These are phyloP conservation scores for Pseudochaenichthys georgianus DNA, from an alignment of 2,797 vertebrate species.

Conservation along the genomic window DNA sequence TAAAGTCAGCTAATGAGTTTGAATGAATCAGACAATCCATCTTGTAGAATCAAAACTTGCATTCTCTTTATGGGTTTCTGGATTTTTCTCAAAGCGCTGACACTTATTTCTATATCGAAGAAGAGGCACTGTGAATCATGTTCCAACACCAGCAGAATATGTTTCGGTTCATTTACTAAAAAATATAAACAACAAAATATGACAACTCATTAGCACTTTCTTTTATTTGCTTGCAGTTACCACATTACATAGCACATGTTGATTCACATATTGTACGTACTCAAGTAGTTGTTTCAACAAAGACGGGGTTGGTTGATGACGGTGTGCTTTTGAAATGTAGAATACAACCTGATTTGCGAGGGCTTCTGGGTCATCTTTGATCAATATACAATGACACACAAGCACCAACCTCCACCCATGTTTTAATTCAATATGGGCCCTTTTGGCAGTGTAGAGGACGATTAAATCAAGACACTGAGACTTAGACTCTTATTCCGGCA, in stretches of 20 bases:
- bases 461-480: conserved; percentile 8
- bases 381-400: conserved; percentile 24
- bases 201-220: conserved; percentile 35
- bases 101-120: neutral
- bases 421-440: conserved; percentile 32
- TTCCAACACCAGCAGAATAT: neutral
- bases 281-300: conserved; percentile 40
- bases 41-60: neutral
- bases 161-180: neutral
- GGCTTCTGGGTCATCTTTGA: conserved; percentile 14
- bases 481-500: neutral
- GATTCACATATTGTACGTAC: conserved; percentile 63
- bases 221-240: conserved; percentile 78
- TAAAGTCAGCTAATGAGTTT: neutral
- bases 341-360: conserved; percentile 40
- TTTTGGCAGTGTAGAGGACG: conserved; percentile 29
- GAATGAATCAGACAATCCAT: neutral
- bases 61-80: neutral
- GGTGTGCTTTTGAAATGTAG: conserved; percentile 68
- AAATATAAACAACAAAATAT: neutral
- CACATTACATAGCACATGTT: conserved; percentile 64
- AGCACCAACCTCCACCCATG: conserved; percentile 13
- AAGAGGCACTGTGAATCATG: neutral
- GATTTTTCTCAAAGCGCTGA: neutral
- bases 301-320: conserved; percentile 35